A percentile compares a stretch with the other conserved stretches of the same genome.
These are phyloP conservation scores for Phengaris arion DNA, from an alignment of 2,888 invertebrate species.

Conservation along the genomic window DNA sequence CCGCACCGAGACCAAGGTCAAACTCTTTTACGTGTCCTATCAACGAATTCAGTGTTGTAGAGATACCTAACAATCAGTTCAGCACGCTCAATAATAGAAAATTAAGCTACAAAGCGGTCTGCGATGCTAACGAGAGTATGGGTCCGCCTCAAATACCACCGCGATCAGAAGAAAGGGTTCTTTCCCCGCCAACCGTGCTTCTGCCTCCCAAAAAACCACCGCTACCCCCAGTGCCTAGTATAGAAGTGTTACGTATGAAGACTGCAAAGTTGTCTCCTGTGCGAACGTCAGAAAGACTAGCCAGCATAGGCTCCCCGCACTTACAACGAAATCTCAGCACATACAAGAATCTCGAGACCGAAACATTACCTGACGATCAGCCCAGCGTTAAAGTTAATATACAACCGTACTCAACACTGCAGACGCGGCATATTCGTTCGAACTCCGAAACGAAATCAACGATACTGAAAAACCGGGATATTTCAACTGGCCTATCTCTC, in stretches of 20 bases:
- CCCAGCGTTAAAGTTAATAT: slow-evolving; percentile 48
- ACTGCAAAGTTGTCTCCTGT: slow-evolving; percentile 66
- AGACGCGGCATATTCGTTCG: slow-evolving; percentile 69
- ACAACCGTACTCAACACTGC: slow-evolving; percentile 64
- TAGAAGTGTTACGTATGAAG: slow-evolving; percentile 80
- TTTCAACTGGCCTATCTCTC: slow-evolving; percentile 66
- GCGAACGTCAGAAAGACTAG: slow-evolving; percentile 75
- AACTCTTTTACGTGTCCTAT: slow-evolving; percentile 76
- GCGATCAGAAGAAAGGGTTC: slow-evolving; percentile 59
- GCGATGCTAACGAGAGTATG: slow-evolving; percentile 65
- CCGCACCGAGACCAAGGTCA: slow-evolving; percentile 77
- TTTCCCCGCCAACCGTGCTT: slow-evolving; percentile 73
- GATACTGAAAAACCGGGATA: slow-evolving; percentile 70
- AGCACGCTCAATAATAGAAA: slow-evolving; percentile 70
- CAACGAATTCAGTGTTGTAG: slow-evolving; percentile 67
- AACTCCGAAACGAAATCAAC: slow-evolving; percentile 73
- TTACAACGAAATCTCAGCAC: slow-evolving; percentile 80
- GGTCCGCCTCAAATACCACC: slow-evolving; percentile 79
- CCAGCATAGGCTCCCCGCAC: slow-evolving; percentile 82
- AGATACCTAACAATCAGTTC: slow-evolving; percentile 68
- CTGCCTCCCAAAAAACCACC: slow-evolving; percentile 86
- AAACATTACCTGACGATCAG: slow-evolving; percentile 64
- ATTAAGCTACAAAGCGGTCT: slow-evolving; percentile 68
- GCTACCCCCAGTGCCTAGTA: slow-evolving; percentile 83
- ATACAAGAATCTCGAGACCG: slow-evolving; percentile 79